Percentiles rank a stretch among this genome's conserved stretches.
These are phyloP conservation scores for Mesembrinibis cayennensis DNA, from an alignment of 2,113 vertebrate species.

Conservation along the genomic window DNA sequence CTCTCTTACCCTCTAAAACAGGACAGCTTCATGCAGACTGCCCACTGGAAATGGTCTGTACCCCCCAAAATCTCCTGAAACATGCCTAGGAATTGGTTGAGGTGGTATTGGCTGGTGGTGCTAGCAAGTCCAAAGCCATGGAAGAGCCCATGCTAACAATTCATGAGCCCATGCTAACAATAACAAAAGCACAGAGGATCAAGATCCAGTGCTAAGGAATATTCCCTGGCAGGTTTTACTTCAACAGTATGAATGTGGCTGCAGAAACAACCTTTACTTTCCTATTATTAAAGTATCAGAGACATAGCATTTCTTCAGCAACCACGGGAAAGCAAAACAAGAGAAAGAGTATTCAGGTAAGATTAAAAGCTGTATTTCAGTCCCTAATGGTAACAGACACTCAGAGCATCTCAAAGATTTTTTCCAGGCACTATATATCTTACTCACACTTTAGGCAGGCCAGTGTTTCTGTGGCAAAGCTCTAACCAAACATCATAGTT, in stretches of 20 bases:
- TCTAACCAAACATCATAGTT: conserved; percentile 45
- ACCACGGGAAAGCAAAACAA: neutral
- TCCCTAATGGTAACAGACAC: neutral
- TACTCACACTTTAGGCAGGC: neutral
- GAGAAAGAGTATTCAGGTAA: neutral
- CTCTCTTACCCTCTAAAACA: neutral
- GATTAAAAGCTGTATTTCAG: neutral
- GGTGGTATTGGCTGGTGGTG: neutral
- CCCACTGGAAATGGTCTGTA: neutral
- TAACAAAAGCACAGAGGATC: neutral
- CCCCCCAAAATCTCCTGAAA: neutral
- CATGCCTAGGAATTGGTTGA: neutral
- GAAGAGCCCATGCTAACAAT: neutral
- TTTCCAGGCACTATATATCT: conserved; percentile 11
- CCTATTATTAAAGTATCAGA: neutral
- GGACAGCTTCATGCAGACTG: neutral
- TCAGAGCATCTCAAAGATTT: neutral
- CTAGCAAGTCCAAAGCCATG: neutral
- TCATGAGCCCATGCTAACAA: neutral
- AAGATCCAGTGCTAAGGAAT: neutral
- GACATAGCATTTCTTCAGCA: neutral
- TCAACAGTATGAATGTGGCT: neutral
- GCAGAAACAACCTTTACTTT: neutral
- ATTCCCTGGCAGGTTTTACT: neutral
- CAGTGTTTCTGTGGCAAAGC: conserved; percentile 1